Evolutionary conservation across 2,888 invertebrate species (phyloP).

Genomic region (Cryptus armator): DNA sequence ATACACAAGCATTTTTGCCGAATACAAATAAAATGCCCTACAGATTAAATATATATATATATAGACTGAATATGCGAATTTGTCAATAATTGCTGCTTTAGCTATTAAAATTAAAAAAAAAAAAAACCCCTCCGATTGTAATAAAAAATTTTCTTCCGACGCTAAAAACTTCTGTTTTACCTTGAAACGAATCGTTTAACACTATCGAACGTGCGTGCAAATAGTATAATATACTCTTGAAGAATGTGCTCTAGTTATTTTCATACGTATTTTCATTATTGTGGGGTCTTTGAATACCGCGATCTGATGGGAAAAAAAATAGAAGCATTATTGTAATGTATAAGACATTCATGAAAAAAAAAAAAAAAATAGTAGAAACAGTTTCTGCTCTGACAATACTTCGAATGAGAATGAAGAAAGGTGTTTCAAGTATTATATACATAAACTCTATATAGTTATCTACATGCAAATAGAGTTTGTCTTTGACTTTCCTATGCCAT

Average conservation of each 20-base stretch:
- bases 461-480: conserved; percentile 49
- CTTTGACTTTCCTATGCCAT: conserved; percentile 51
- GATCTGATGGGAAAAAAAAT: conserved; percentile 41
- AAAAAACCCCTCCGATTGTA: neutral
- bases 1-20: conserved; percentile 33
- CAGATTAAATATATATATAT: conserved; percentile 9
- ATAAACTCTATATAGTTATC: conserved; percentile 31
- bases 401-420: conserved; percentile 17
- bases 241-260: conserved; percentile 69
- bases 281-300: conserved; percentile 53
- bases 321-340: conserved; percentile 51
- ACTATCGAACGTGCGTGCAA: conserved; percentile 68
- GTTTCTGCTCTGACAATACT: conserved; percentile 40
- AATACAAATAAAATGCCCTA: conserved; percentile 15
- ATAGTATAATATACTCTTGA: conserved; percentile 63
- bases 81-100: conserved; percentile 33
- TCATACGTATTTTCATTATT: conserved; percentile 71
- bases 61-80: conserved; percentile 28
- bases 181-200: conserved; percentile 39
- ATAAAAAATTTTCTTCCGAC: conserved; percentile 3
- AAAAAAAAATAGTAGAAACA: conserved; percentile 18
- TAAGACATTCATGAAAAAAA: conserved; percentile 38
- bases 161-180: neutral
- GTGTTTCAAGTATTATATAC: conserved; percentile 57
- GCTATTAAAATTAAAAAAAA: neutral